Percentiles rank a stretch among this genome's conserved stretches.
These are phyloP conservation scores for Ammodytes marinus DNA, from an alignment of 2,113 vertebrate genomes.

Conservation along the genomic window DNA sequence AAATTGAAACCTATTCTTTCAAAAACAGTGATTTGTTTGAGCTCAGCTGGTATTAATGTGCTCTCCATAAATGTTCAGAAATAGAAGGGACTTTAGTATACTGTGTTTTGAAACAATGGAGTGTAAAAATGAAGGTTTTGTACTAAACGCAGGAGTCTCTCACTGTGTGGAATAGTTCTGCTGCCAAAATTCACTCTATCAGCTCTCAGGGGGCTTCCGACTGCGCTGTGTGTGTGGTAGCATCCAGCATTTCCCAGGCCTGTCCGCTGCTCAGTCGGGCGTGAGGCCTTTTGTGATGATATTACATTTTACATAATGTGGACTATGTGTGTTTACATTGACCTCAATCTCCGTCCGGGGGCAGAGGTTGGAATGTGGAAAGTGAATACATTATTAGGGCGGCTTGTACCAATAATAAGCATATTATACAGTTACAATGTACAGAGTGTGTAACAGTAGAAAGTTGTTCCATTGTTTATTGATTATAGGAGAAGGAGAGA, in stretches of 20 bases:
- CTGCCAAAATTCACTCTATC: not conserved
- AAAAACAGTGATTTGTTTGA: not conserved
- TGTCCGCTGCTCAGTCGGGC: constrained; percentile 31
- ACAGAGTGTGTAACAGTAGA: not conserved
- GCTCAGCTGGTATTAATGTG: not conserved
- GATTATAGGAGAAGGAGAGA: not conserved
- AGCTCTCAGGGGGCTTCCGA: not conserved
- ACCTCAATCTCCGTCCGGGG: constrained; percentile 56
- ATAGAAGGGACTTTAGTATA: not conserved
- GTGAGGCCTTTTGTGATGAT: constrained; percentile 61
- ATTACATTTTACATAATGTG: constrained; percentile 52
- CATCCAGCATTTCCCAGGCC: constrained; percentile 24
- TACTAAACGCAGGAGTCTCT: not conserved
- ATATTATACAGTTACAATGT: not conserved
- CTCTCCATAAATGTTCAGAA: not conserved
- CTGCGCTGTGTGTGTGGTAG: constrained; percentile 16
- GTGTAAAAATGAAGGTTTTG: not conserved
- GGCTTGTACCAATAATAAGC: not conserved
- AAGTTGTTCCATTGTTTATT: not conserved
- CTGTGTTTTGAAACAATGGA: not conserved
- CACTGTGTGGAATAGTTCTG: not conserved
- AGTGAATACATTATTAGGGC: constrained; percentile 45
- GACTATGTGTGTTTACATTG: constrained; percentile 52
- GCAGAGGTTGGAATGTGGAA: constrained; percentile 47
- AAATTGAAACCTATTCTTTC: not conserved